phyloP scores from a whole-genome alignment of 1,140 invertebrate species.

The Drosophila watanabei region DNA sequence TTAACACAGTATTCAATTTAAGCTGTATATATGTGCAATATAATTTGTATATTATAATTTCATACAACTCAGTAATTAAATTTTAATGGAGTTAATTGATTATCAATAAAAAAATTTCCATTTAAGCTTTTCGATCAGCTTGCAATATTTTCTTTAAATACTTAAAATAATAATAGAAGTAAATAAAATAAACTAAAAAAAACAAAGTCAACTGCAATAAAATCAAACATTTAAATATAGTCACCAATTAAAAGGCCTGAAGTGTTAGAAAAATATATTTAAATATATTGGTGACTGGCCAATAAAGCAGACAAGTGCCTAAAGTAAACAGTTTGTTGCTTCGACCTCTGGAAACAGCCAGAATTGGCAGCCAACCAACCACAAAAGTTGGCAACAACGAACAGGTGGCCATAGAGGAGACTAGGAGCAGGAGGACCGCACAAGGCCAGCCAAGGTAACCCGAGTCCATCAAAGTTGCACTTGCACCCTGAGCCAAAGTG shows the following conservation, averaged over 20 bases:
- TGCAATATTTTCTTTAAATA: background rate
- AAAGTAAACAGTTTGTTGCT: constrained; percentile 24
- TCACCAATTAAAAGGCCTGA: background rate
- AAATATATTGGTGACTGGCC: constrained; percentile 5
- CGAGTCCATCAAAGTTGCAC: constrained; percentile 72
- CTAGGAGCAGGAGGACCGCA: background rate
- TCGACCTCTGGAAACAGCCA: constrained; percentile 16
- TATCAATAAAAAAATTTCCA: background rate
- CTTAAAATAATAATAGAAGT: background rate
- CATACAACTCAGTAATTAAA: background rate
- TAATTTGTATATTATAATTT: background rate
- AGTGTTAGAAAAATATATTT: background rate
- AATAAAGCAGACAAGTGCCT: constrained; percentile 6
- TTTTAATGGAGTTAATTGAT: background rate
- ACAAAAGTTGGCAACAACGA: constrained; percentile 25
- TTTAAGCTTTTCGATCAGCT: background rate
- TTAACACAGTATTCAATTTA: background rate
- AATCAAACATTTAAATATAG: background rate
- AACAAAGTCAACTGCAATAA: background rate
- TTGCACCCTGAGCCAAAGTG: constrained; percentile 34
- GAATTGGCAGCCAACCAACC: constrained; percentile 15
- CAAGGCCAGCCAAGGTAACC: constrained; percentile 48
- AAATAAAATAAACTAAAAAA: too few species aligned
- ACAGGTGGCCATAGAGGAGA: constrained; percentile 1
- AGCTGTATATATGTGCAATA: background rate